Evolutionary conservation across 2,888 invertebrate species (phyloP).

Genomic region (Lydus trimaculatus): DNA sequence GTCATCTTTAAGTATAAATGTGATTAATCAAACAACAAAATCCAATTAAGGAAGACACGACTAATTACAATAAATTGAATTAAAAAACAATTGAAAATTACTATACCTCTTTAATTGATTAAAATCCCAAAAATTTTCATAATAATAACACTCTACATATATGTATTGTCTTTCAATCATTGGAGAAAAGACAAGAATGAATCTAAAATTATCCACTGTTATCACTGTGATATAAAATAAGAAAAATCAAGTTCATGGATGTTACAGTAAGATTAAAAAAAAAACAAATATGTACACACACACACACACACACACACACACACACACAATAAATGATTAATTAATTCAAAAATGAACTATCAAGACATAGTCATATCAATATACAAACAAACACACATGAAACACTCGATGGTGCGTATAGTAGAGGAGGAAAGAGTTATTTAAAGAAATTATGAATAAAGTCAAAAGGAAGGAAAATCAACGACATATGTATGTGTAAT

Average conservation of each 20-base stretch:
- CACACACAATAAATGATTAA: not conserved
- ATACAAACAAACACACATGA: no score
- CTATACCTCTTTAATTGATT: no score
- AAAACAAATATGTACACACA: no score
- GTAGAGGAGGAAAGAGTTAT: no score
- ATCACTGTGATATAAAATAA: not conserved
- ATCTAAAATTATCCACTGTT: not conserved
- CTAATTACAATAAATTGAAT: no score
- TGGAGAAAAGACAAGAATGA: not conserved
- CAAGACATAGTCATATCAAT: not conserved
- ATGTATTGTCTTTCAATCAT: no score
- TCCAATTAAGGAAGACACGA: no score
- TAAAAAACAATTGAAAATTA: no score
- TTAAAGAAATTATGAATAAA: not conserved
- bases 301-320: not conserved
- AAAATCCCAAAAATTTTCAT: no score
- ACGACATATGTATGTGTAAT: no score
- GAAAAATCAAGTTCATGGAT: not conserved
- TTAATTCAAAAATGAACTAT: not conserved
- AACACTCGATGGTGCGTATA: no score
- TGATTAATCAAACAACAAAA: not conserved
- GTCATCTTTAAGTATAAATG: slow-evolving; percentile 14
- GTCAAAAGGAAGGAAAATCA: not conserved
- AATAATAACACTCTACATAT: no score
- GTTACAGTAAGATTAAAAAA: not conserved